Evolutionary conservation across 2,888 invertebrate species (phyloP), one percentile per base, ranked within the genome.

Genomic region (Cheilosia grossa): DNA sequence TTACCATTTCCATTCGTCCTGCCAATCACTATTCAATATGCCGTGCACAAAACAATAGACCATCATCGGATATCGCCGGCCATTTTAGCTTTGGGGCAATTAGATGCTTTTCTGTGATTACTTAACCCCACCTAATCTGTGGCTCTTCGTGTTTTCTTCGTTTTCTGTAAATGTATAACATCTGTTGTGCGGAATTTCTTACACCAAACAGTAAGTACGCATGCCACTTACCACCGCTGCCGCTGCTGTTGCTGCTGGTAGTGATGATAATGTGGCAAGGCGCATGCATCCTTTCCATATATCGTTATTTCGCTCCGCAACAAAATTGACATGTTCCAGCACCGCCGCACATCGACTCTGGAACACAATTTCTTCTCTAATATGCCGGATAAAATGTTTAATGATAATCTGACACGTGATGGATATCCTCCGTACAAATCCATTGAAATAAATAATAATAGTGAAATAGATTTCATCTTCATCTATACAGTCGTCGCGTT

Each of bases 341-440:
- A 44, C 13, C 21, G 40, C 42, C 27, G 24, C 30, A 44, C 6
- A 40, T 4, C 30, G 19, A 2, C 51, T 37, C 24, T 47, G 24
- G 13, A 56, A 27, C 42, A 51, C 24, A 21, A 30, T 70, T 61
- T 59, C 24, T n/a, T 53, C 64, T 75, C 66, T 80, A 85, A 85
- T 85, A 53, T 85, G 85, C 72, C 88, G 88, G 88, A 88, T 88
- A 87, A 88, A 89, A 89, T 89, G 87, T 87, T 88, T 89, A 89
- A 89, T 89, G 89, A 88, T 88, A 88, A 88, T 88, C 87, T 88
- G 87, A 83, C 83, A 83, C 69, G 69, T 83, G 83, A 83, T 83
- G 83, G 83, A 83, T 83, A 83, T 79, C 69, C 73, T 70, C 73
- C 70, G 69, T 67, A 64, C 44, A 33, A 61, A 69, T 59, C 30